Conservation (phyloP, 2,113 vertebrate species). For the Macroglossus sobrinus region DNA sequence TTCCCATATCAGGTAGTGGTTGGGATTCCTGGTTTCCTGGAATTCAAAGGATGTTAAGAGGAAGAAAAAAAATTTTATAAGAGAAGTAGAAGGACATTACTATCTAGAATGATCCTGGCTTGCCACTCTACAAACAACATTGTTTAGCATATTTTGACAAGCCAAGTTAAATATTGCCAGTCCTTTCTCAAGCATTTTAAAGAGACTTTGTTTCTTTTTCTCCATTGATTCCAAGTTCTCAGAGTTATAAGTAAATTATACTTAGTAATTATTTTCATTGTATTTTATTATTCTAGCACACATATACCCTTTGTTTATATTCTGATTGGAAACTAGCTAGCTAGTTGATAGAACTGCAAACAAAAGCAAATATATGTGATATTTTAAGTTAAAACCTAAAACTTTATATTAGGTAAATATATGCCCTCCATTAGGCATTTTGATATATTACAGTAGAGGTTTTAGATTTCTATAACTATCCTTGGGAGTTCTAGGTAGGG, state of each 20-base stretch:
- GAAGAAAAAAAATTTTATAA: not conserved
- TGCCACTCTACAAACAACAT: not conserved
- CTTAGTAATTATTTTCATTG: conserved; percentile 8
- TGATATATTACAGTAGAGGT: not conserved
- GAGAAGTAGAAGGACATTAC: not conserved
- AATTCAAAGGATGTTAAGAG: not conserved
- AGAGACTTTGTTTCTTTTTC: not conserved
- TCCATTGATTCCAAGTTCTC: not conserved
- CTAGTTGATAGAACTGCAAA: not conserved
- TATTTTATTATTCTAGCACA: not conserved
- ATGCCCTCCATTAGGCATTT: not conserved
- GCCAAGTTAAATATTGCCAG: not conserved
- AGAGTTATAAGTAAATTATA: not conserved
- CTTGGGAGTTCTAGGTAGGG: not conserved
- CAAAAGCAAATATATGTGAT: not conserved
- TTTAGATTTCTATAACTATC: not conserved
- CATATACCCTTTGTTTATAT: not conserved
- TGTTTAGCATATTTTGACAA: conserved; percentile 8
- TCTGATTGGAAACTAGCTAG: not conserved
- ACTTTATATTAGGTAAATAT: not conserved
- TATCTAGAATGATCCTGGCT: not conserved
- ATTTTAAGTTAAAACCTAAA: not conserved
- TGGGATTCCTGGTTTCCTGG: too few species aligned
- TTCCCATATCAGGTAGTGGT: not conserved
- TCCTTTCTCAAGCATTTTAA: conserved; percentile 33